Evolutionary conservation across 1,140 invertebrate genomes (phyloP).

Genomic region (Euura lappo): DNA sequence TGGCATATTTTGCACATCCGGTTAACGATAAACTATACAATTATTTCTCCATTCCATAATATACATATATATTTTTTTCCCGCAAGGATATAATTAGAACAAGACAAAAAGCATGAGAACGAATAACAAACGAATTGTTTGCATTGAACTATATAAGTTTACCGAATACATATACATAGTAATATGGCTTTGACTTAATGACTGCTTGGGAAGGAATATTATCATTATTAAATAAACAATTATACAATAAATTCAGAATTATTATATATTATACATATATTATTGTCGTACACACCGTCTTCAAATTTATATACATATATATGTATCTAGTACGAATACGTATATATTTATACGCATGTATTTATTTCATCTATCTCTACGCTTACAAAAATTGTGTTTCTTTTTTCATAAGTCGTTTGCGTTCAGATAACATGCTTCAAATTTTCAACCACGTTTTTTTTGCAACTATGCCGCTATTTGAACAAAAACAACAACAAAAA

Average conservation of each 20-base stretch:
- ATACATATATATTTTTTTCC: background rate
- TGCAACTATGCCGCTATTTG: background rate
- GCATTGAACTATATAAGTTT: background rate
- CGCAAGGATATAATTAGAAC: background rate
- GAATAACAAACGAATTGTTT: no score
- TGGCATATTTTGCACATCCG: no score
- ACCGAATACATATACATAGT: background rate
- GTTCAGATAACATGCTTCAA: background rate
- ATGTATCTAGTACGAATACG: background rate
- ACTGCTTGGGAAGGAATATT: constrained; percentile 16
- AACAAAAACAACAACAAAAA: background rate
- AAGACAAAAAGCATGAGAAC: background rate
- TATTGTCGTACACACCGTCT: no score
- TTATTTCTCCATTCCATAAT: constrained; percentile 1
- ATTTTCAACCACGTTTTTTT: background rate
- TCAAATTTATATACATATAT: background rate
- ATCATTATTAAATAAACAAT: constrained; percentile 10
- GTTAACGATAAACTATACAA: background rate
- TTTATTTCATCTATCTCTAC: background rate
- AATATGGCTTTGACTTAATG: constrained; percentile 5
- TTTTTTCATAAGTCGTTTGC: background rate
- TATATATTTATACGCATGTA: background rate
- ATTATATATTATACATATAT: constrained; percentile 2
- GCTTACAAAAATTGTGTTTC: no score
- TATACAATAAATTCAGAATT: constrained; percentile 7